phyloP scores from a whole-genome alignment of 1,140 invertebrate genomes.

The Drosophila suzukii region DNA sequence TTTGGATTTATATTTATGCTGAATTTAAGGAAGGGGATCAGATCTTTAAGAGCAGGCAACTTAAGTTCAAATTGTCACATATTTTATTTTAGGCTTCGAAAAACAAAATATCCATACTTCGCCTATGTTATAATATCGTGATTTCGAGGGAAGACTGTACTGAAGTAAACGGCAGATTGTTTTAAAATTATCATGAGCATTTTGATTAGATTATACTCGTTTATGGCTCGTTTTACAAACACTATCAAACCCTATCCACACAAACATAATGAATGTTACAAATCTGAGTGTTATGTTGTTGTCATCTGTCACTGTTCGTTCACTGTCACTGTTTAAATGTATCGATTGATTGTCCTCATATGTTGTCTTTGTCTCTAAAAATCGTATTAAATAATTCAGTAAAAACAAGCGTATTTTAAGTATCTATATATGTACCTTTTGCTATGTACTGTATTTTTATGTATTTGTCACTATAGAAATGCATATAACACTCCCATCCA shows the following conservation, averaged over 20 bases:
- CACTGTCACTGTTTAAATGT: slow-evolving; percentile 56
- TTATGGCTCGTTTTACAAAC: slow-evolving; percentile 14
- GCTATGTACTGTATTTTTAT: slow-evolving; percentile 68
- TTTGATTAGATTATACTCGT: slow-evolving; percentile 24
- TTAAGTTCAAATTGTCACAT: slow-evolving; percentile 67
- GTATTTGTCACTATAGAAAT: slow-evolving; percentile 49
- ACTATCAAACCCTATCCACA: slow-evolving; percentile 2
- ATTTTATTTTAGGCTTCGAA: slow-evolving; percentile 29
- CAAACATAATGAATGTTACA: slow-evolving; percentile 44
- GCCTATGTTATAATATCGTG: slow-evolving; percentile 10
- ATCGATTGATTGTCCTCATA: slow-evolving; percentile 50
- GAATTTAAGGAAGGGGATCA: slow-evolving; percentile 11
- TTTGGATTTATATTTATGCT: slow-evolving; percentile 22
- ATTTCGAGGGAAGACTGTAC: slow-evolving; percentile 39
- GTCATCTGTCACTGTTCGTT: slow-evolving; percentile 65
- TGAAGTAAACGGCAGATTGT: slow-evolving; percentile 11
- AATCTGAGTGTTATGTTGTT: slow-evolving; percentile 72
- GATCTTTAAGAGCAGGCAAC: slow-evolving; percentile 25
- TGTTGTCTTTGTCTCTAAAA: slow-evolving; percentile 53
- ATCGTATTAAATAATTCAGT: slow-evolving; percentile 28
- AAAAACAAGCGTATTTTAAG: slow-evolving; percentile 45
- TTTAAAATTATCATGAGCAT: slow-evolving; percentile 13
- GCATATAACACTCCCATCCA: slow-evolving; percentile 8
- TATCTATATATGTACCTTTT: slow-evolving; percentile 70
- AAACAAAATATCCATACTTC: slow-evolving; percentile 12